Conservation (phyloP, 2,888 invertebrate genomes). For the Cyaniris semiargus region DNA sequence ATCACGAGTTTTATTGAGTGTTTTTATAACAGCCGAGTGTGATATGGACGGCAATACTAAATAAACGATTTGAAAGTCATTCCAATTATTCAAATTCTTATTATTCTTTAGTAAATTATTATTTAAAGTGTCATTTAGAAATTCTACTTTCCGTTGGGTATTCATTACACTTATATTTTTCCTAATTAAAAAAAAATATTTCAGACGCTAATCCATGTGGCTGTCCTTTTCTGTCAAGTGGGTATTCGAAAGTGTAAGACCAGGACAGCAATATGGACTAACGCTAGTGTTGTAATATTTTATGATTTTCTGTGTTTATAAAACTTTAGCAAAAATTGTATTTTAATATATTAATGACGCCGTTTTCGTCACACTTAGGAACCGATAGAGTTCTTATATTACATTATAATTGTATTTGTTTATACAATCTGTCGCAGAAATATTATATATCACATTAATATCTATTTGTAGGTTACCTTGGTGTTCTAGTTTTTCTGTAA, state of each 20-base stretch:
- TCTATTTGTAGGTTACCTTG: slow-evolving; percentile 25
- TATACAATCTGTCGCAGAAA: slow-evolving; percentile 26
- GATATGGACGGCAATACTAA: slow-evolving; percentile 30
- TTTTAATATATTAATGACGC: neutral
- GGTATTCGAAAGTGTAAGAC: neutral
- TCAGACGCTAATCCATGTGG: neutral
- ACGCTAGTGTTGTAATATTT: neutral
- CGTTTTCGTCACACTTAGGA: neutral
- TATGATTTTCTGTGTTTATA: neutral
- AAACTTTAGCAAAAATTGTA: slow-evolving; percentile 29
- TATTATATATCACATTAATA: slow-evolving; percentile 27
- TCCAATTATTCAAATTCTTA: slow-evolving; percentile 6
- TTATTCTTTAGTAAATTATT: neutral
- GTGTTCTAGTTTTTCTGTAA: slow-evolving; percentile 21
- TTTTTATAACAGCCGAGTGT: slow-evolving; percentile 27
- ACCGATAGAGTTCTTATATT: slow-evolving; percentile 19
- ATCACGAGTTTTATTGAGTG: slow-evolving; percentile 10
- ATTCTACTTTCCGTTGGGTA: neutral
- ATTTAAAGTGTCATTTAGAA: neutral
- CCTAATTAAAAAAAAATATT: neutral
- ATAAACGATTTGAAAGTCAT: neutral
- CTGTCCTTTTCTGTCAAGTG: neutral
- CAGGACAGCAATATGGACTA: neutral
- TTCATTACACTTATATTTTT: neutral
- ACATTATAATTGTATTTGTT: slow-evolving; percentile 3